Evolutionary conservation across 1,140 invertebrate species (phyloP).

Genomic region (Amyelois transitella): DNA sequence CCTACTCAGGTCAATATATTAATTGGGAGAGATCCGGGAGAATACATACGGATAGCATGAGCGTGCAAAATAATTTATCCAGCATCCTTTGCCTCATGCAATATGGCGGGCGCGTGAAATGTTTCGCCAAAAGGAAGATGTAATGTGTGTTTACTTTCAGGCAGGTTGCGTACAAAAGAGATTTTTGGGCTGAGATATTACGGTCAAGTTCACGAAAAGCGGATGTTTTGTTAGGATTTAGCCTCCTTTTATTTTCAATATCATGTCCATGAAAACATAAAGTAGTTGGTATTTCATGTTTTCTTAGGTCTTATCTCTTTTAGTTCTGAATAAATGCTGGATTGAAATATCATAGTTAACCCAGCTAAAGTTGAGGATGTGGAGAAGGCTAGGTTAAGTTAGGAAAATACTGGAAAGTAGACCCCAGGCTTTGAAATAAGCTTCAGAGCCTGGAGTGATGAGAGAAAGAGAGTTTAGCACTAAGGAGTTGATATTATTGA

Average conservation of each 20-base stretch:
- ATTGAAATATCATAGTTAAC: too few species aligned
- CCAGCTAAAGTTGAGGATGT: too few species aligned
- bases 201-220: neutral
- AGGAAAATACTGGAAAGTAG: too few species aligned
- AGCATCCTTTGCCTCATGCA: neutral
- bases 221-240: neutral
- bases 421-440: too few species aligned
- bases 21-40: neutral
- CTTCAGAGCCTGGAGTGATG: too few species aligned
- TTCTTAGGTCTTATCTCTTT: too few species aligned
- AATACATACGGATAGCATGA: neutral
- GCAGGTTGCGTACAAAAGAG: neutral
- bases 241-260: constrained; percentile 3
- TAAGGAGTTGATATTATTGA: too few species aligned
- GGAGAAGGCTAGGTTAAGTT: too few species aligned
- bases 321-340: too few species aligned
- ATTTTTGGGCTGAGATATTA: neutral
- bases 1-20: neutral
- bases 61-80: neutral
- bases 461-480: too few species aligned
- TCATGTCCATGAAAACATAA: constrained; percentile 15
- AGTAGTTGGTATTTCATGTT: too few species aligned
- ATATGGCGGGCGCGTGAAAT: neutral
- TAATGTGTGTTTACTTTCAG: neutral
- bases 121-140: neutral